Evolutionary conservation across 1,140 invertebrate genomes (phyloP), one percentile per base, ranked within the genome.

Genomic region (Drosophila pruinosa): DNA sequence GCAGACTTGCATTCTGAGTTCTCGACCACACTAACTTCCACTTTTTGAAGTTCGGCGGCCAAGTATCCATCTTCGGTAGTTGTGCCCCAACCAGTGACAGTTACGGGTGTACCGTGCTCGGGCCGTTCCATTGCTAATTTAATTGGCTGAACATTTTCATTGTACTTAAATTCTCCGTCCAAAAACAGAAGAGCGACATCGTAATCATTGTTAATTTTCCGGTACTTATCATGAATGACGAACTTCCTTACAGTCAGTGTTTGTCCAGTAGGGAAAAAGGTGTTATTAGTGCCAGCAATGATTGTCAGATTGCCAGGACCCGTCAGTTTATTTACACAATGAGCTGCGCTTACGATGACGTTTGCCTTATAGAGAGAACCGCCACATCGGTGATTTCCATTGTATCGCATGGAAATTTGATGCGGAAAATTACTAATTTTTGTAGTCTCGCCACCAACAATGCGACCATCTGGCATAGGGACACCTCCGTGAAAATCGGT

Each of bases 321-420:
- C 0, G 7, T 4, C n/a, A 89, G 45, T 0, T 63, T 75, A 7
- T 43, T 64, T 0, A 90, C 61, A 62, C 94, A 95, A 82, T 95
- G 94, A 10, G 93, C 93, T 4, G 94, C 94, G 21, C 92, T 93
- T 7, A 94, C 56, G 38, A 94, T 90, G 34, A 90, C 92, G n/a
- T 86, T 85, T 7, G 58, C 8, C 0, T 26, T 10, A 68, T 70
- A 41, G 61, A 95, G 89, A 4, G 92, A 91, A 10, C 93, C 94
- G 1, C 94, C 94, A 71, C 94, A 95, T 22, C 70, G 50, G 65
- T 92, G 92, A 39, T 79, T 81, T 8, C 80, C 78, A 1, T 58
- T 72, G 0, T 75, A 75, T 0, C 77, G 67, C 89, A 90, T 79
- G 0, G 89, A 86, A 2, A 90, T 72, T 38, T 90, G 89, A 67